phyloP scores from a whole-genome alignment of 2,113 vertebrate species.

The Serinus canaria region DNA sequence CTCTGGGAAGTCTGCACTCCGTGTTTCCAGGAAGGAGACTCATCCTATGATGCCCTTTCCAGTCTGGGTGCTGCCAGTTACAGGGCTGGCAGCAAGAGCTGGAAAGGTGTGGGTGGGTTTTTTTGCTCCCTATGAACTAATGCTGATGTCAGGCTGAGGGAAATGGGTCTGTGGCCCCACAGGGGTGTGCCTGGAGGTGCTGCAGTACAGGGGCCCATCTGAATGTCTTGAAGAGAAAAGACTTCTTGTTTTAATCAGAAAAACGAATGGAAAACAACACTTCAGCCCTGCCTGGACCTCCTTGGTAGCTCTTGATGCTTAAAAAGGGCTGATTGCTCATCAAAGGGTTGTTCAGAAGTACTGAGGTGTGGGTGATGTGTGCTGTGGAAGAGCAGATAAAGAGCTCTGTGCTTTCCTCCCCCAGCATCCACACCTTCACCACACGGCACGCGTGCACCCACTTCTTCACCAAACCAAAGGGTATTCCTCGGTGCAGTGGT shows the following conservation, averaged over 20 bases:
- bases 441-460: not conserved
- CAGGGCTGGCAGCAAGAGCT: not conserved
- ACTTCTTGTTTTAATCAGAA: not conserved
- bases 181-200: not conserved
- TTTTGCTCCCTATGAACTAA: not conserved
- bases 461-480: constrained; percentile 41
- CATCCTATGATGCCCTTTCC: constrained; percentile 25
- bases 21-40: constrained; percentile 54
- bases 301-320: not conserved
- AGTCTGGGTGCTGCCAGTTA: not conserved
- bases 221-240: not conserved
- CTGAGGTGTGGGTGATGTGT: not conserved
- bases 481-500: constrained; percentile 50
- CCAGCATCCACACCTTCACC: not conserved
- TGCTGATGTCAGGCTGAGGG: not conserved
- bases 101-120: not conserved
- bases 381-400: not conserved
- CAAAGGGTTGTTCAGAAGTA: constrained; percentile 2
- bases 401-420: not conserved
- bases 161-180: not conserved
- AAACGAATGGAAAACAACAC: not conserved
- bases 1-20: not conserved
- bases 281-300: not conserved
- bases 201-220: not conserved
- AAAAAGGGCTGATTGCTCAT: not conserved